These are phyloP conservation scores for Aphidius colemani DNA, from an alignment of 2,888 invertebrate species.

Conservation along the genomic window DNA sequence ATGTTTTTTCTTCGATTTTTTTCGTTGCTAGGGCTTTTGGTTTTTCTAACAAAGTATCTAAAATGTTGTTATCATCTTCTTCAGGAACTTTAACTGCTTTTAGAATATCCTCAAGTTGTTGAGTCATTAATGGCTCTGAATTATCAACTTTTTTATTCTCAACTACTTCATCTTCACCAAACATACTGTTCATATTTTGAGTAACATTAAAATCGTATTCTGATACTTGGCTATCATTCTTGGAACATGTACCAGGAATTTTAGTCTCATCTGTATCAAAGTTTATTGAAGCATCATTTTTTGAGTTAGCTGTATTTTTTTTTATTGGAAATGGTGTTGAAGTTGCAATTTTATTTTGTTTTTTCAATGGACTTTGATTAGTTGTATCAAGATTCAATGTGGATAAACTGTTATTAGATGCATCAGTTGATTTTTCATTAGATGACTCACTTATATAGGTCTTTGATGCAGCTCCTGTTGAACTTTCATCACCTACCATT, in stretches of 20 bases:
- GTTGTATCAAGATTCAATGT: neutral
- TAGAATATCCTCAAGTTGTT: constrained; percentile 44
- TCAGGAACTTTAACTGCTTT: constrained; percentile 26
- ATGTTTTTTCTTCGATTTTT: neutral
- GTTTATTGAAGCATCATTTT: neutral
- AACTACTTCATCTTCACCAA: constrained; percentile 37
- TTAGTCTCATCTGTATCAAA: neutral
- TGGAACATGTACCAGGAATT: neutral
- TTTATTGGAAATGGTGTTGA: constrained; percentile 6
- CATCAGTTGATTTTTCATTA: neutral
- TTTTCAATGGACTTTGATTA: no score
- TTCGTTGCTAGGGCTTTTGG: neutral
- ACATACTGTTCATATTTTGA: constrained; percentile 43
- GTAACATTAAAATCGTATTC: constrained; percentile 38
- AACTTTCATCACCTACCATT: no score
- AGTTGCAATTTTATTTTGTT: neutral
- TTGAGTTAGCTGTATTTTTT: constrained; percentile 1
- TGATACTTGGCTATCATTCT: neutral
- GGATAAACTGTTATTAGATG: constrained; percentile 2
- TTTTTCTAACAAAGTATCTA: neutral
- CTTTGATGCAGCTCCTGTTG: neutral
- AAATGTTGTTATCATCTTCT: neutral
- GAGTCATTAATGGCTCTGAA: constrained; percentile 43
- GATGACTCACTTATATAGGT: neutral
- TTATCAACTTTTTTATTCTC: constrained; percentile 15